Conservation (phyloP, 2,888 invertebrate species). For the Noctuana brunneofusca region DNA sequence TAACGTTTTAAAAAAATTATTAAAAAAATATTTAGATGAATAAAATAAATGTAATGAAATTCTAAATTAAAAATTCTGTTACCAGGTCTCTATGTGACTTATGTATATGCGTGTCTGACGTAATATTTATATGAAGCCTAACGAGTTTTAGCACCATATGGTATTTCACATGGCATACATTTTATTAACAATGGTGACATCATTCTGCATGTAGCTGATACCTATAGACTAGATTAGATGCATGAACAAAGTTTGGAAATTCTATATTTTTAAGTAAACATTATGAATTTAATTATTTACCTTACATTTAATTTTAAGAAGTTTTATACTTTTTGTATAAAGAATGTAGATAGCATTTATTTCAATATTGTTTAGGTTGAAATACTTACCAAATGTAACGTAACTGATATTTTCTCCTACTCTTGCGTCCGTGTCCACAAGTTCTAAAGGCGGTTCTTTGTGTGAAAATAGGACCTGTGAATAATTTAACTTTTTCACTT, state of each 20-base stretch:
- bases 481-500: background rate
- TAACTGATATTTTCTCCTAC: constrained; percentile 99
- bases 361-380: background rate
- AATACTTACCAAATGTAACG: constrained; percentile 95
- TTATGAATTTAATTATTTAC: no score
- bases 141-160: constrained; percentile 23
- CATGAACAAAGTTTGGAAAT: background rate
- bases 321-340: no score
- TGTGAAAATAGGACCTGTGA: constrained; percentile 92
- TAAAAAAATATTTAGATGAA: no score
- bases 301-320: no score
- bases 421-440: constrained; percentile 95
- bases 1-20: no score
- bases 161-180: constrained; percentile 10
- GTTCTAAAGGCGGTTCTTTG: constrained; percentile 97
- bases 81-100: background rate
- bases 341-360: no score
- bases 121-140: constrained; percentile 23
- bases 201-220: background rate
- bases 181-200: constrained; percentile 13
- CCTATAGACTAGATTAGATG: background rate
- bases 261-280: no score
- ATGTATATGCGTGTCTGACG: constrained; percentile 8
- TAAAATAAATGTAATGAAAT: no score
- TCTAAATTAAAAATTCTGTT: no score